Evolutionary conservation across 53 echinoderm and acorn worm species (phyloP).

Genomic region (Glandiceps talaboti): DNA sequence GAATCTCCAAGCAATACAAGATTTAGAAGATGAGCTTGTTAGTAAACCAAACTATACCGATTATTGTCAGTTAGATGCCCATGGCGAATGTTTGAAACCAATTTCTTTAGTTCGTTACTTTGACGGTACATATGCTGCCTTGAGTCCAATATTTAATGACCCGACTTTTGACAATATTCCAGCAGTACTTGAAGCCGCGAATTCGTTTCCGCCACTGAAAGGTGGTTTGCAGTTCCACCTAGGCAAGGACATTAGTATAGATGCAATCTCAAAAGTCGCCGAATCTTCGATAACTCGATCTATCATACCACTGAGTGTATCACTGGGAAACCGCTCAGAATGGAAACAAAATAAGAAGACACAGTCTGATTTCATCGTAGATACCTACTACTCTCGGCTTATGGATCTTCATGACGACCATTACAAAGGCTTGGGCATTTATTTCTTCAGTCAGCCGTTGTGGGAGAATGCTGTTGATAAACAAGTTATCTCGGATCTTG

Average conservation of each 20-base stretch:
- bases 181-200: background rate
- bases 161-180: constrained; percentile 3
- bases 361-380: background rate
- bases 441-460: background rate
- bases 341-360: background rate
- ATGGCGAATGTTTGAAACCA: background rate
- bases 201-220: background rate
- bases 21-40: background rate
- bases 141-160: background rate
- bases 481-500: constrained; percentile 3
- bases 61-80: background rate
- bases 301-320: background rate
- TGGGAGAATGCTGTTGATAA: background rate
- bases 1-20: background rate
- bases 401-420: background rate
- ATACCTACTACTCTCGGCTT: background rate
- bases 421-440: background rate
- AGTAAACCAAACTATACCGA: background rate
- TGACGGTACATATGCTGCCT: constrained; percentile 3
- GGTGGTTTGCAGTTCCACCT: constrained; percentile 3
- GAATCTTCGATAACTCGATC: background rate
- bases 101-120: constrained; percentile 3
- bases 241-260: constrained; percentile 2
- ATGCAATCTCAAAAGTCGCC: background rate
- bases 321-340: background rate